Evolutionary conservation across 2,888 invertebrate species (phyloP).

Genomic region (Drosophila falleni): DNA sequence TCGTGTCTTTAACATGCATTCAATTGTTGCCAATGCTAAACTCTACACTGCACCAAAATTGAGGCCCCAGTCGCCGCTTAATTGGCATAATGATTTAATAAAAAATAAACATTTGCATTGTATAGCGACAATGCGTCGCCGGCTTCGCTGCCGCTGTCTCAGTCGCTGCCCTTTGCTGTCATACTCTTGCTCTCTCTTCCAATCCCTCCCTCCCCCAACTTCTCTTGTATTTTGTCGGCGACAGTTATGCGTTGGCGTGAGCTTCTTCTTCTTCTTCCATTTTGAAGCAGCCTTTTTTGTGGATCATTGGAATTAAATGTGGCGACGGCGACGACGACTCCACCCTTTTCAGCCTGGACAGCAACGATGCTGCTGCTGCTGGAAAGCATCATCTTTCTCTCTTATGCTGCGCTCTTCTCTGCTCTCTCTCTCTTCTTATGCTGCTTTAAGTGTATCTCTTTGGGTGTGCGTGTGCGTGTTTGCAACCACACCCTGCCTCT

Average conservation of each 20-base stretch:
- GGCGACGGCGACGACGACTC: slow-evolving; percentile 53
- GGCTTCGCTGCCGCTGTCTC: slow-evolving; percentile 23
- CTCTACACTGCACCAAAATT: slow-evolving; percentile 71
- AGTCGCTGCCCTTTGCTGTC: slow-evolving; percentile 12
- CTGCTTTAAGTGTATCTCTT: slow-evolving; percentile 23
- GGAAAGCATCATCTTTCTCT: slow-evolving; percentile 68
- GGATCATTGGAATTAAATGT: slow-evolving; percentile 79
- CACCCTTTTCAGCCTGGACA: slow-evolving; percentile 74
- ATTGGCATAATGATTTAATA: slow-evolving; percentile 83
- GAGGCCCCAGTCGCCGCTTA: slow-evolving; percentile 68
- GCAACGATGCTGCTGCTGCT: slow-evolving; percentile 54
- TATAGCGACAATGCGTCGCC: slow-evolving; percentile 67
- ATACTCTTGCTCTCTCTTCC: neutral
- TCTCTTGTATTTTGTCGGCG: slow-evolving; percentile 25
- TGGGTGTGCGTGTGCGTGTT: slow-evolving; percentile 29
- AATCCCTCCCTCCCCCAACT: neutral
- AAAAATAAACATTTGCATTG: slow-evolving; percentile 80
- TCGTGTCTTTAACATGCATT: slow-evolving; percentile 58
- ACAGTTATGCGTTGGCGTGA: slow-evolving; percentile 62
- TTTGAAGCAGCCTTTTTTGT: slow-evolving; percentile 71
- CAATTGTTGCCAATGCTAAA: slow-evolving; percentile 49
- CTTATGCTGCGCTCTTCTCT: neutral
- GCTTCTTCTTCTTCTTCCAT: slow-evolving; percentile 38
- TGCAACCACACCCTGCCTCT: slow-evolving; percentile 71
- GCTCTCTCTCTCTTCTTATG: slow-evolving; percentile 27